phyloP scores from a whole-genome alignment of 2,888 invertebrate species.

The Pyrgus malvae region DNA sequence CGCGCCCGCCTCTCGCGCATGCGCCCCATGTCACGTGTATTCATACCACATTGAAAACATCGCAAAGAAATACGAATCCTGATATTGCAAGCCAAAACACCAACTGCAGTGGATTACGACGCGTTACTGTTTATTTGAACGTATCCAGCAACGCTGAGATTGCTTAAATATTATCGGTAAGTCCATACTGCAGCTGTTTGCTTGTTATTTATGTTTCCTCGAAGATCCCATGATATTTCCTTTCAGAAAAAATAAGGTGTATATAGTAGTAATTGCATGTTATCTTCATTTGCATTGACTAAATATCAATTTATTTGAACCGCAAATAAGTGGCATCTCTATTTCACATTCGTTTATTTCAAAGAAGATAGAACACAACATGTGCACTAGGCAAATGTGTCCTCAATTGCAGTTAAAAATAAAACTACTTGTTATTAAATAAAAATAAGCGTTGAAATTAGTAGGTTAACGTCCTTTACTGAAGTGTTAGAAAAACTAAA shows the following conservation, averaged over 20 bases:
- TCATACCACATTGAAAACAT: slow-evolving; percentile 50
- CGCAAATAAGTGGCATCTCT: too few relatives aligned
- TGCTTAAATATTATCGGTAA: slow-evolving; percentile 68
- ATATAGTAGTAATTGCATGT: background rate
- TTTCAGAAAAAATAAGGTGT: background rate
- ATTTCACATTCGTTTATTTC: background rate
- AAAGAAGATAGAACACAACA: background rate
- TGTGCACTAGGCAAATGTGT: slow-evolving; percentile 1
- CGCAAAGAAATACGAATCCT: slow-evolving; percentile 45
- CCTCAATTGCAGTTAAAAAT: slow-evolving; percentile 9
- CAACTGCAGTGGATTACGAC: slow-evolving; percentile 43
- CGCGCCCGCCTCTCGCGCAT: slow-evolving; percentile 50
- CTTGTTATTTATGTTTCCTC: background rate
- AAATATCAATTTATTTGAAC: too few relatives aligned
- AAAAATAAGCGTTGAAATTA: background rate
- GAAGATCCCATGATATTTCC: background rate
- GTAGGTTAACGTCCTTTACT: slow-evolving; percentile 1
- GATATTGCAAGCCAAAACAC: slow-evolving; percentile 31
- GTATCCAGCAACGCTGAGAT: slow-evolving; percentile 47
- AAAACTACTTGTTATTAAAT: slow-evolving; percentile 1
- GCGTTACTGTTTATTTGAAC: slow-evolving; percentile 39
- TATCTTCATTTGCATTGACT: background rate
- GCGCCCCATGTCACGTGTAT: slow-evolving; percentile 49
- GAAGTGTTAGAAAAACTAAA: too few relatives aligned
- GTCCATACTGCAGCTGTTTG: slow-evolving; percentile 35